phyloP scores from a whole-genome alignment of 2,888 invertebrate species.

The Thereva unica region DNA sequence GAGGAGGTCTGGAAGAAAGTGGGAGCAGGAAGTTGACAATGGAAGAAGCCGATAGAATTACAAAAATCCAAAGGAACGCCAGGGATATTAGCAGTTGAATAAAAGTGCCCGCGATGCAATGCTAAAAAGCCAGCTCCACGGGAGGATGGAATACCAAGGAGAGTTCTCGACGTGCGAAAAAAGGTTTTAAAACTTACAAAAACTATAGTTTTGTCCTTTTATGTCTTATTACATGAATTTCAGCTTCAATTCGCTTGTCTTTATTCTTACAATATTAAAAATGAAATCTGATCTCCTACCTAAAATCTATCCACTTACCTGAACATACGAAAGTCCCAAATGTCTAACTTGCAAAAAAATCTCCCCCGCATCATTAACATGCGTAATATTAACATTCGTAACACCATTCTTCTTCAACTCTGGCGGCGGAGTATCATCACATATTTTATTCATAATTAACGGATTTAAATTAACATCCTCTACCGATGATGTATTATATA shows the following conservation, averaged over 20 bases:
- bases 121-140: too few species aligned
- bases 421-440: constrained; percentile 52
- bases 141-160: too few species aligned
- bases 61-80: too few species aligned
- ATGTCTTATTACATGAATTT: too few species aligned
- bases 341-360: constrained; percentile 53
- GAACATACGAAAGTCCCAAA: constrained; percentile 52
- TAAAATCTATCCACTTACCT: constrained; percentile 45
- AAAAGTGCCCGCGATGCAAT: too few species aligned
- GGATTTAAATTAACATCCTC: constrained; percentile 70
- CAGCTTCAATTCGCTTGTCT: neutral
- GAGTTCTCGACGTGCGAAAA: too few species aligned
- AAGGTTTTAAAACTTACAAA: too few species aligned
- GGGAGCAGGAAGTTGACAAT: too few species aligned
- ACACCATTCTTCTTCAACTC: constrained; percentile 50
- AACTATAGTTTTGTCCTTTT: too few species aligned
- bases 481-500: constrained; percentile 68
- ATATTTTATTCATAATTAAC: constrained; percentile 63
- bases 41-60: too few species aligned
- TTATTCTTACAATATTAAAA: constrained; percentile 5
- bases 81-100: too few species aligned
- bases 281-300: neutral
- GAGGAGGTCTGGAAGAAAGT: too few species aligned
- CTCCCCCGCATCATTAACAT: constrained; percentile 54
- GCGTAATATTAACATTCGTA: constrained; percentile 52